Percentiles rank a stretch among this genome's conserved stretches.
phyloP scores from a whole-genome alignment of 2,797 vertebrate genomes.

The Xiphorhynchus erythropygius region DNA sequence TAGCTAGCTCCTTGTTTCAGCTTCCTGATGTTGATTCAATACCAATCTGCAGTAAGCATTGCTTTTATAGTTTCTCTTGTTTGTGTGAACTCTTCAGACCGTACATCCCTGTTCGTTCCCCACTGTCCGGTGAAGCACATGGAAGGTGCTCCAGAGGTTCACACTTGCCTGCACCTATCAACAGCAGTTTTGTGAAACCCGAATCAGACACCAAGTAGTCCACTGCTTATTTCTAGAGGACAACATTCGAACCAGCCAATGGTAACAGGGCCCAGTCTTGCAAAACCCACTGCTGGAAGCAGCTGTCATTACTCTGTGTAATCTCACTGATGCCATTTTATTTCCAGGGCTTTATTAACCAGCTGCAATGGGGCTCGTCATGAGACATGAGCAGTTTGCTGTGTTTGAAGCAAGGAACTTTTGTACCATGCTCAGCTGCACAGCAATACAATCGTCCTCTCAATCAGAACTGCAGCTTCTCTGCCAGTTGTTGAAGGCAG shows the following conservation, averaged over 20 bases:
- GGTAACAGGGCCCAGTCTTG: neutral
- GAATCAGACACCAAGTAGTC: accelerated
- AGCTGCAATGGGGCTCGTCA: neutral
- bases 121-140: neutral
- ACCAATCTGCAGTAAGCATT: slow-evolving; percentile 8
- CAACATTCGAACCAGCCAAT: neutral
- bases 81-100: neutral
- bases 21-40: neutral
- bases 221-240: neutral
- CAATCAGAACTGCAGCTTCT: neutral
- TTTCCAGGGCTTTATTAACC: neutral
- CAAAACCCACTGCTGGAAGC: neutral
- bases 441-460: accelerated
- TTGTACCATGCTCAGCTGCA: neutral
- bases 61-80: neutral
- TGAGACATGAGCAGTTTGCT: neutral
- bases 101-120: neutral
- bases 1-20: neutral
- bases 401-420: neutral
- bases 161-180: neutral
- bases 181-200: neutral
- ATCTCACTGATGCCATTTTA: neutral
- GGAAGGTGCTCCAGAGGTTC: neutral
- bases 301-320: neutral
- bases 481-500: neutral